A percentile compares a stretch with the other conserved stretches of the same genome.
phyloP scores from a whole-genome alignment of 2,113 vertebrate genomes.

The Tyrannus savana region DNA sequence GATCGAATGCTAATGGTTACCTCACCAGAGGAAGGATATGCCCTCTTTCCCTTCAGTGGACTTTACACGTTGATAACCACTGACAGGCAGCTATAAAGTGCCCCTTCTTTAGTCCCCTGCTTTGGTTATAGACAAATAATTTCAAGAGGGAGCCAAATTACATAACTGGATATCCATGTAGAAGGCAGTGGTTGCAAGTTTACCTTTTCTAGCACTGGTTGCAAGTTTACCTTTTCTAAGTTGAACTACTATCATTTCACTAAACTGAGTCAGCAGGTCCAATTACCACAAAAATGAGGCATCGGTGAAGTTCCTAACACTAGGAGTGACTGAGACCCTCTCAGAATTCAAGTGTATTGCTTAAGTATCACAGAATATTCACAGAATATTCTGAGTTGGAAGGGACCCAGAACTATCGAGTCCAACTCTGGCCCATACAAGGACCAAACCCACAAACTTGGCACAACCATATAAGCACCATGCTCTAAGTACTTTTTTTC shows the following conservation, averaged over 20 bases:
- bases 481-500: neutral
- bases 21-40: neutral
- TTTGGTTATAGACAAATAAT: neutral
- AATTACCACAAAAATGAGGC: neutral
- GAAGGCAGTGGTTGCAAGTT: fast-evolving
- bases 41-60: neutral
- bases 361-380: neutral
- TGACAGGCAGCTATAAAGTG: neutral
- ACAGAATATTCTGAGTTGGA: neutral
- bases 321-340: neutral
- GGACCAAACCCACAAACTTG: neutral
- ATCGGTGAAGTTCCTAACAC: neutral
- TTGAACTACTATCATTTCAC: neutral
- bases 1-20: neutral
- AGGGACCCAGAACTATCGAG: neutral
- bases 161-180: neutral
- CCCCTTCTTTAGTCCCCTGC: neutral
- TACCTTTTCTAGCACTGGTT: neutral
- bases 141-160: neutral
- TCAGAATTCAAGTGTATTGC: neutral
- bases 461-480: neutral
- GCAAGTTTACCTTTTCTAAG: fast-evolving
- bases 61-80: neutral
- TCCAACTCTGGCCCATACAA: neutral
- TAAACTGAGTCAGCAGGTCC: neutral